A percentile compares a stretch with the other conserved stretches of the same genome.
These are phyloP conservation scores for Alectoris magna DNA, from an alignment of 2,797 vertebrate genomes.

Conservation along the genomic window DNA sequence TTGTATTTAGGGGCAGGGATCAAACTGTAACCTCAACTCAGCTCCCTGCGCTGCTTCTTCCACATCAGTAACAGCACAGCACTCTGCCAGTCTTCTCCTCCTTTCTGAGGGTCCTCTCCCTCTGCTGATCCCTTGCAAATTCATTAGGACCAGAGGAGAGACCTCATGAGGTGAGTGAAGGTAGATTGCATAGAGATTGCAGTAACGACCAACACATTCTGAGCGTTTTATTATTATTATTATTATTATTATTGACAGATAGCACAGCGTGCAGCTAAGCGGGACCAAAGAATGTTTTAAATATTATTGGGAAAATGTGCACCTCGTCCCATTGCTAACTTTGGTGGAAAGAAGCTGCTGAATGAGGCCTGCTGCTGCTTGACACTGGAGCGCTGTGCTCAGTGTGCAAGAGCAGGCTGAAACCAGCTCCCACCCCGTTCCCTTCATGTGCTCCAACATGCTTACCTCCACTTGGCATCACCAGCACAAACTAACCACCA, in stretches of 20 bases:
- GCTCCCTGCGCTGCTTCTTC: too few relatives aligned
- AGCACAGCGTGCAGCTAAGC: not conserved
- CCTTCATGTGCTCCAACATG: fast-evolving
- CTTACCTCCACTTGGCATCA: not conserved
- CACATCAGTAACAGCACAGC: not conserved
- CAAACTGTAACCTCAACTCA: not conserved
- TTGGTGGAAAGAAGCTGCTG: not conserved
- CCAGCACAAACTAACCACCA: not conserved
- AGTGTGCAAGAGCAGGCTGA: fast-evolving
- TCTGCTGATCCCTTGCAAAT: not conserved
- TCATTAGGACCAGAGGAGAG: not conserved
- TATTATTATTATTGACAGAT: not conserved
- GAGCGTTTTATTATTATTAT: too few relatives aligned
- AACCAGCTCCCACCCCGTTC: fast-evolving
- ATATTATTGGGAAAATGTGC: fast-evolving
- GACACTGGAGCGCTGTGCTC: not conserved
- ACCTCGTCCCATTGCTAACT: not conserved
- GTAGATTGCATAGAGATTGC: not conserved
- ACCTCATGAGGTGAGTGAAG: not conserved
- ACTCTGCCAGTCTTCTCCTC: not conserved
- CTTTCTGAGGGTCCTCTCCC: not conserved
- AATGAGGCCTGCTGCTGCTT: fast-evolving
- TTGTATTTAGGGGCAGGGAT: not conserved
- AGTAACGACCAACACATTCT: not conserved
- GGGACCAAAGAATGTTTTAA: not conserved